These are phyloP conservation scores for Acropternis orthonyx DNA, from an alignment of 2,797 vertebrate species.

Conservation along the genomic window DNA sequence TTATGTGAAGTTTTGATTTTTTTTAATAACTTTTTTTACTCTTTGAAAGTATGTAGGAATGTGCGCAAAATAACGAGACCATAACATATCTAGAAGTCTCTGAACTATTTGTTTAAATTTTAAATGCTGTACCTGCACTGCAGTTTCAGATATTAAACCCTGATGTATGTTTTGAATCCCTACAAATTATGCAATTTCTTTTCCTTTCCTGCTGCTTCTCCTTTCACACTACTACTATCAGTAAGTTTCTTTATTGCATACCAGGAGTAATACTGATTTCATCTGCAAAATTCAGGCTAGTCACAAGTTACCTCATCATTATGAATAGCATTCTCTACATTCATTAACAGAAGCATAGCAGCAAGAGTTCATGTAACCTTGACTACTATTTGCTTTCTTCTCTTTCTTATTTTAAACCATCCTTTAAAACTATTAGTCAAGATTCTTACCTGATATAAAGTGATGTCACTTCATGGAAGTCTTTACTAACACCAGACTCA, in stretches of 20 bases:
- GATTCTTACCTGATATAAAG: background rate
- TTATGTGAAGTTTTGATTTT: background rate
- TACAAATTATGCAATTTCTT: slow-evolving; percentile 21
- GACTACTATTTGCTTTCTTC: background rate
- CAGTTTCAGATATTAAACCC: slow-evolving; percentile 16
- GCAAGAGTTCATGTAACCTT: background rate
- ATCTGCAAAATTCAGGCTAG: background rate
- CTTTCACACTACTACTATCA: background rate
- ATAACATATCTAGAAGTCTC: background rate
- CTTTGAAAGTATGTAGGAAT: background rate
- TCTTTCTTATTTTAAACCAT: background rate
- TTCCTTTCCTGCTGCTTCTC: slow-evolving; percentile 13
- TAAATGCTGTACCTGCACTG: background rate
- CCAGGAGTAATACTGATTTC: slow-evolving; percentile 3
- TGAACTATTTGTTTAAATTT: slow-evolving; percentile 17
- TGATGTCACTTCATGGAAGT: background rate
- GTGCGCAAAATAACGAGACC: background rate
- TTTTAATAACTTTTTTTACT: background rate
- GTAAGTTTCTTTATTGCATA: background rate
- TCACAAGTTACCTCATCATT: slow-evolving; percentile 11
- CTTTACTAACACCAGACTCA: background rate
- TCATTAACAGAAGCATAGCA: background rate
- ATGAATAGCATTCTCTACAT: background rate
- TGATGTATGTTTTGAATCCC: slow-evolving; percentile 14
- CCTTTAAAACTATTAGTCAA: background rate